phyloP scores from a whole-genome alignment of 1,140 invertebrate species.

The Cepaea nemoralis region DNA sequence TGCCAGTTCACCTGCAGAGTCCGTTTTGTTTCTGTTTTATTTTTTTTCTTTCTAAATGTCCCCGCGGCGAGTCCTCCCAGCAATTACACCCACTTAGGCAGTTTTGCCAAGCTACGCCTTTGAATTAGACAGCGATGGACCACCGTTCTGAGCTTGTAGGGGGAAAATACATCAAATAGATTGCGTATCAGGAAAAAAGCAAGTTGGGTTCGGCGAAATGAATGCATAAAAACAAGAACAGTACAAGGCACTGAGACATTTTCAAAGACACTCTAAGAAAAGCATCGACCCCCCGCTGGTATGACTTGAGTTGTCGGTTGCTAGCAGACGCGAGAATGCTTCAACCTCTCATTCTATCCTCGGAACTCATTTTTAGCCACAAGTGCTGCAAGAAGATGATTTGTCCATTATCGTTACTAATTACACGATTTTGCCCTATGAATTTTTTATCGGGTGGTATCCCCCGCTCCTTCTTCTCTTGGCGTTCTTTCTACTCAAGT shows the following conservation, averaged over 20 bases:
- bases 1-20: background rate
- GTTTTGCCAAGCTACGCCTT: background rate
- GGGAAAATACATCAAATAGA: background rate
- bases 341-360: background rate
- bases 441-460: background rate
- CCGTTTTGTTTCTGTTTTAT: no score
- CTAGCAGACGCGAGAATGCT: background rate
- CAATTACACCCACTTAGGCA: conserved; percentile 10
- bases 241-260: background rate
- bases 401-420: conserved; percentile 16
- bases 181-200: background rate
- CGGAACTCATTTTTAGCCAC: conserved; percentile 15
- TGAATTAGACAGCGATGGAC: background rate
- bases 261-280: background rate
- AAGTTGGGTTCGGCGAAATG: background rate
- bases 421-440: conserved; percentile 16
- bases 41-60: no score
- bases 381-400: conserved; percentile 1
- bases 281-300: conserved; percentile 3
- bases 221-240: conserved; percentile 18
- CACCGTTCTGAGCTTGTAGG: background rate
- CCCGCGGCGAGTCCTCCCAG: background rate
- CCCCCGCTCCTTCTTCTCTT: background rate
- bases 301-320: background rate
- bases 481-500: background rate